A percentile compares a stretch with the other conserved stretches of the same genome.
Evolutionary conservation across 64 coral and sea anemone species (phyloP).

Genomic region (Exaiptasia diaphana): DNA sequence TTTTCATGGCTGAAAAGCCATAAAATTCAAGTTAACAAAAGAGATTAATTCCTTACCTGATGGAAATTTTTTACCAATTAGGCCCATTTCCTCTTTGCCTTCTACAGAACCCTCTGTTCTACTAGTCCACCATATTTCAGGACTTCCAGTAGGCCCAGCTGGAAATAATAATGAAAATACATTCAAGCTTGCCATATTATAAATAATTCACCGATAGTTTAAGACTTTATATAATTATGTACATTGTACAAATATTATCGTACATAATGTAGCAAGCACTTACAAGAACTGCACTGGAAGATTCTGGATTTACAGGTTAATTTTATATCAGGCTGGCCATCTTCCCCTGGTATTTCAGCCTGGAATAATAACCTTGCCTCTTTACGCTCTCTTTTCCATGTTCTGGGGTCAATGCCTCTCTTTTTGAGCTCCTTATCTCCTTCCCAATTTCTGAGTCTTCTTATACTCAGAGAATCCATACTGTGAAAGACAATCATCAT

Average conservation of each 20-base stretch:
- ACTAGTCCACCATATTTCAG: constrained; percentile 99
- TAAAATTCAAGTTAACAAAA: too few relatives aligned
- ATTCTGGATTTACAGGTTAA: constrained; percentile 88
- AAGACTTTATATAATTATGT: not conserved
- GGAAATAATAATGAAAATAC: not conserved
- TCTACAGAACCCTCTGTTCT: constrained; percentile 84
- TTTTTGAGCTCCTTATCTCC: constrained; percentile 91
- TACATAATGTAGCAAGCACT: constrained; percentile 15
- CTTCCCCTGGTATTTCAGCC: constrained; percentile 81
- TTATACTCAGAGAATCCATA: constrained; percentile 87
- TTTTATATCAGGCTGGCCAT: constrained; percentile 42
- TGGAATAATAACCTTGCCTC: constrained; percentile 88
- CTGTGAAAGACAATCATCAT: constrained; percentile 10
- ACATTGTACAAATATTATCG: too few relatives aligned
- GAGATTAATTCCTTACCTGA: too few relatives aligned
- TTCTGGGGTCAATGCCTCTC: constrained; percentile 87
- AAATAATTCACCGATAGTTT: not conserved
- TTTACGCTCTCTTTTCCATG: constrained; percentile 96
- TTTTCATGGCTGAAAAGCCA: too few relatives aligned
- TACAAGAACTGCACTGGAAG: constrained; percentile 97
- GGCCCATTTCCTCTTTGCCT: constrained; percentile 92
- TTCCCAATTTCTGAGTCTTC: constrained; percentile 95
- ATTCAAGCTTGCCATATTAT: too few relatives aligned
- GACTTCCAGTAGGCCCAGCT: constrained; percentile 95
- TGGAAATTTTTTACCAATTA: constrained; percentile 99